These are phyloP conservation scores for Drosophila seguyi DNA, from an alignment of 1,140 invertebrate genomes.

Conservation along the genomic window DNA sequence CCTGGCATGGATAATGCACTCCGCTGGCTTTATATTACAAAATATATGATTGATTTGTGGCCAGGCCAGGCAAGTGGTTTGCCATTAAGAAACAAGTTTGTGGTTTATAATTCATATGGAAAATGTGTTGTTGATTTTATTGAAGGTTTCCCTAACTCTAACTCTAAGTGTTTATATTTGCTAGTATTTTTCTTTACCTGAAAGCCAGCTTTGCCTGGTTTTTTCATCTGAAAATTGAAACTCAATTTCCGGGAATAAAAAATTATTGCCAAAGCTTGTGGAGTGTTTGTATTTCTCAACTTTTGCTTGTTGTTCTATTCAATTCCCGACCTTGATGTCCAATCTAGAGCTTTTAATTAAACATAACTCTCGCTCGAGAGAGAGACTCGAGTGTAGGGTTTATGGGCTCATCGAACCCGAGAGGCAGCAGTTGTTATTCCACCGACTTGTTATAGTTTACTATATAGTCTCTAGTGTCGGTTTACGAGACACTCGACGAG, in stretches of 20 bases:
- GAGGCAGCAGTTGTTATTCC: conserved; percentile 1
- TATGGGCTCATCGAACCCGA: conserved; percentile 43
- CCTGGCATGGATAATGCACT: neutral
- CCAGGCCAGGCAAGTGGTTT: too few relatives aligned
- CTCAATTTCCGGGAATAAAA: neutral
- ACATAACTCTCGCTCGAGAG: conserved; percentile 27
- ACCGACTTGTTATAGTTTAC: conserved; percentile 1
- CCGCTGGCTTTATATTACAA: neutral
- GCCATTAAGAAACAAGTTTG: neutral
- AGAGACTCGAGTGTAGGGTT: conserved; percentile 16
- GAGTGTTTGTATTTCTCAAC: neutral
- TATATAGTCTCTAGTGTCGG: conserved; percentile 5
- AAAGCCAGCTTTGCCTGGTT: neutral
- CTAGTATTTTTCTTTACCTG: too few relatives aligned
- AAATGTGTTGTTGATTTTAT: neutral
- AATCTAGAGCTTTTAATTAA: conserved; percentile 49
- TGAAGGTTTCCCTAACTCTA: too few relatives aligned
- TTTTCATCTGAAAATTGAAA: neutral
- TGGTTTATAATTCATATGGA: neutral
- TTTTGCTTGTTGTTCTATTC: neutral
- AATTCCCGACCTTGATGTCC: conserved; percentile 26
- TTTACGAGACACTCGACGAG: conserved; percentile 29
- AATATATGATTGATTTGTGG: neutral
- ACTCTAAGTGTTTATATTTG: too few relatives aligned
- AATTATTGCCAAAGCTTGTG: neutral